phyloP scores from a whole-genome alignment of 2,797 vertebrate species.

The Myotis myotis region DNA sequence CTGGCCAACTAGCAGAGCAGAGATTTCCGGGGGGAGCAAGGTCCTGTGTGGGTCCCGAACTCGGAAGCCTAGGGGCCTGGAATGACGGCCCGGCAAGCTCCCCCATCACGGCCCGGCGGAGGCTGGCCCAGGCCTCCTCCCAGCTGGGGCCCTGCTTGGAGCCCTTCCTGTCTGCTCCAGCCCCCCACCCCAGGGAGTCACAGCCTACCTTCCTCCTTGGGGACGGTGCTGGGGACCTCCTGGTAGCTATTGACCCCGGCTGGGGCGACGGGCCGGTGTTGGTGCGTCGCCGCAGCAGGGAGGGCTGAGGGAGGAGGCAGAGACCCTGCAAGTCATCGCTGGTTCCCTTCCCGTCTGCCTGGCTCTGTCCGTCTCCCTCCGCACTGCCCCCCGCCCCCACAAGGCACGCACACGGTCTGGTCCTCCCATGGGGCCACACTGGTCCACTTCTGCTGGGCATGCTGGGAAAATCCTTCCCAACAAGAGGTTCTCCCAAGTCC shows the following conservation, averaged over 20 bases:
- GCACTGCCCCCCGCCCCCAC: not conserved
- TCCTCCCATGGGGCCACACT: not conserved
- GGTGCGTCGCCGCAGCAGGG: slow-evolving; percentile 39
- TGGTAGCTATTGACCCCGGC: slow-evolving; percentile 73
- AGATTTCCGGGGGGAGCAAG: not conserved
- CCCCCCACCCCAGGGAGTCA: not conserved
- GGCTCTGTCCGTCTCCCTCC: not conserved
- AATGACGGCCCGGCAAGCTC: not conserved
- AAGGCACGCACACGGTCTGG: not conserved
- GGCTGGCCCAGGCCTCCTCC: not conserved
- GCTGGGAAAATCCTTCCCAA: slow-evolving; percentile 45
- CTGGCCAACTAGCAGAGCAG: not conserved
- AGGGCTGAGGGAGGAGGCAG: not conserved
- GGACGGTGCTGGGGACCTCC: slow-evolving; percentile 34
- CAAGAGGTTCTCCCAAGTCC: not conserved
- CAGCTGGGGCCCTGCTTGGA: not conserved
- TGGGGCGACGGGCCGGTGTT: not conserved
- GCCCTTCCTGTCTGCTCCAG: not conserved
- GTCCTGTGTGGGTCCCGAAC: not conserved
- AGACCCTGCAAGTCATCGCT: not conserved
- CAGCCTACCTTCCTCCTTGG: slow-evolving; percentile 80
- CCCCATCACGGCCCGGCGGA: too few relatives aligned
- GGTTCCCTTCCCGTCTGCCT: not conserved
- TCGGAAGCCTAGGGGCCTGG: not conserved
- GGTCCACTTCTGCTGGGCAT: not conserved